Conservation (phyloP, 2,888 invertebrate genomes). For the Gortyna flavago region DNA sequence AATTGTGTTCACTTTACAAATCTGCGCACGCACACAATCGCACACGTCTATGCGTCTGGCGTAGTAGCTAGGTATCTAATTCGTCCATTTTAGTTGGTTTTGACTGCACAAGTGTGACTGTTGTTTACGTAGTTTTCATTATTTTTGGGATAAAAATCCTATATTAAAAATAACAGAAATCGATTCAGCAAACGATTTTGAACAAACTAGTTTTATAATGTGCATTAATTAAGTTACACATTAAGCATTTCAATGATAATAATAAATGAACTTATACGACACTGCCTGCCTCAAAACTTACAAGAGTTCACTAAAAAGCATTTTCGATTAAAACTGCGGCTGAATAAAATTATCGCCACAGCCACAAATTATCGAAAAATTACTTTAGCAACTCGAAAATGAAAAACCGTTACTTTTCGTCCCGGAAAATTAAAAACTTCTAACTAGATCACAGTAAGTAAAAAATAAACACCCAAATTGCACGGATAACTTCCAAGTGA, state of each 20-base stretch:
- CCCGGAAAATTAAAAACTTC: constrained; percentile 37
- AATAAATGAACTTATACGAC: background rate
- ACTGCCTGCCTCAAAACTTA: background rate
- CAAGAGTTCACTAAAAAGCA: background rate
- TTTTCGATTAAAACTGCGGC: background rate
- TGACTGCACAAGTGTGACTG: background rate
- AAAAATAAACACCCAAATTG: constrained; percentile 19
- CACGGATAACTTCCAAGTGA: constrained; percentile 11
- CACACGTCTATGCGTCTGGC: too few relatives aligned
- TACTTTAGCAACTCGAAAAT: background rate
- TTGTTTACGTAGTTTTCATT: background rate
- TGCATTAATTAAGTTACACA: too few relatives aligned
- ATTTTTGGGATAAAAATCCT: background rate
- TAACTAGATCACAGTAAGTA: background rate
- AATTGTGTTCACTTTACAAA: too few relatives aligned
- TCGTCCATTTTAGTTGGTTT: background rate
- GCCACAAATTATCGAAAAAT: background rate
- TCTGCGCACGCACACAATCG: too few relatives aligned
- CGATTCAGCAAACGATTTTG: too few relatives aligned
- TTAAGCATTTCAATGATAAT: background rate
- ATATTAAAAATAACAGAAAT: too few relatives aligned
- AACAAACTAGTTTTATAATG: too few relatives aligned
- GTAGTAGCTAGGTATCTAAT: too few relatives aligned
- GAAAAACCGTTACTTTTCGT: constrained; percentile 4
- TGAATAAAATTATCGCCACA: too few relatives aligned